Conservation (phyloP, 2,888 invertebrate species). For the Corbicula japonica region DNA sequence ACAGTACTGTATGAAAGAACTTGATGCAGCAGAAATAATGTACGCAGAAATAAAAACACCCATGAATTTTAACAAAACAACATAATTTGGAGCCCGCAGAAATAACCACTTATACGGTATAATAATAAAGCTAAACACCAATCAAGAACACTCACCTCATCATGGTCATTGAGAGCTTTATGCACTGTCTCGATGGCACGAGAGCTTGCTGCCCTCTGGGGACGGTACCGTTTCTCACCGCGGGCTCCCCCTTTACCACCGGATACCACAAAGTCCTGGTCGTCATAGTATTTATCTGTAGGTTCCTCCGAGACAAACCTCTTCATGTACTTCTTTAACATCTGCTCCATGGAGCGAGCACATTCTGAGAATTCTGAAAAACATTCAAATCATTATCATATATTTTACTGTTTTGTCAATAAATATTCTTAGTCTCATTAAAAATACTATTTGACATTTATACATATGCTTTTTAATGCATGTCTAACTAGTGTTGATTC, state of each 20-base stretch:
- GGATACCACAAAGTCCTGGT: conserved; percentile 62
- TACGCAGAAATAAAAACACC: too few species aligned
- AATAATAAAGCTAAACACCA: too few species aligned
- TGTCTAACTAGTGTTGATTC: too few species aligned
- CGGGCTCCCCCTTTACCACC: conserved; percentile 1
- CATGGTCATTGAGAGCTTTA: conserved; percentile 64
- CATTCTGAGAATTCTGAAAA: conserved; percentile 69
- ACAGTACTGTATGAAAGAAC: too few species aligned
- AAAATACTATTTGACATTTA: neutral
- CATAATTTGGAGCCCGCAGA: too few species aligned
- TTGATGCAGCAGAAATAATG: too few species aligned
- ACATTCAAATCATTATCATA: too few species aligned
- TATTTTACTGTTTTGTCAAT: too few species aligned
- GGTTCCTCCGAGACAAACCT: conserved; percentile 65
- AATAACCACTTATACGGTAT: too few species aligned
- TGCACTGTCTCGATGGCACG: conserved; percentile 69
- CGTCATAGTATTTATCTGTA: conserved; percentile 55
- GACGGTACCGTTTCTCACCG: conserved; percentile 67
- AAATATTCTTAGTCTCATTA: too few species aligned
- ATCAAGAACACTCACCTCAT: conserved; percentile 67
- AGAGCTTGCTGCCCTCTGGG: conserved; percentile 69
- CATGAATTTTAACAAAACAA: too few species aligned
- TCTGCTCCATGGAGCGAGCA: conserved; percentile 67
- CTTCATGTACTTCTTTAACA: conserved; percentile 67
- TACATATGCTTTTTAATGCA: neutral